Conservation (phyloP, 2,797 vertebrate genomes). For the Lepidocolaptes lacrymiger region DNA sequence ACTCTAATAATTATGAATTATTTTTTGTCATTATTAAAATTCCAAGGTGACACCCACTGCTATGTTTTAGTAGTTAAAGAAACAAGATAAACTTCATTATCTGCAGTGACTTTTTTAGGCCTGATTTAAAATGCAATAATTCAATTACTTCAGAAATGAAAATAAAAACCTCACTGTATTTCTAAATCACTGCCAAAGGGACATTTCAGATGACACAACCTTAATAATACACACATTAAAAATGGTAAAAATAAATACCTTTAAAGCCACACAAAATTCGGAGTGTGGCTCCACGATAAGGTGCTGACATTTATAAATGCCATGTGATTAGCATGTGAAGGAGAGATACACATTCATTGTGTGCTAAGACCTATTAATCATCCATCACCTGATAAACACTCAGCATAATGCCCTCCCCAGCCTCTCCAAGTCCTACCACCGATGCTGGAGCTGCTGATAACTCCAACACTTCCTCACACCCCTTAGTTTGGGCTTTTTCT, state of each 20-base stretch:
- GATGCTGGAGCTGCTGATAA: background rate
- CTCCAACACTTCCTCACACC: background rate
- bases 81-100: constrained; percentile 62
- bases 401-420: background rate
- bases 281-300: constrained; percentile 57
- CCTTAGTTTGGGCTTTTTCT: background rate
- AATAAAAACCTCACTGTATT: constrained; percentile 14
- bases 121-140: constrained; percentile 28
- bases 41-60: constrained; percentile 36
- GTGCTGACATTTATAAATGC: constrained; percentile 74
- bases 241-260: constrained; percentile 25
- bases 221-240: background rate
- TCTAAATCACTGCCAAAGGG: constrained; percentile 10
- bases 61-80: constrained; percentile 12
- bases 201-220: background rate
- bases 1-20: constrained; percentile 26
- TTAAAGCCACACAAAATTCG: constrained; percentile 29
- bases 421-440: background rate
- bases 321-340: constrained; percentile 75
- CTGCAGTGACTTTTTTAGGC: background rate
- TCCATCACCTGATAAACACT: constrained; percentile 53
- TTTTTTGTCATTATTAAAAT: constrained; percentile 58
- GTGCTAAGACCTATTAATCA: constrained; percentile 65
- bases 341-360: constrained; percentile 50
- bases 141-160: constrained; percentile 58